Evolutionary conservation across 2,797 vertebrate genomes (phyloP).

Genomic region (Hafferia zeledoni): DNA sequence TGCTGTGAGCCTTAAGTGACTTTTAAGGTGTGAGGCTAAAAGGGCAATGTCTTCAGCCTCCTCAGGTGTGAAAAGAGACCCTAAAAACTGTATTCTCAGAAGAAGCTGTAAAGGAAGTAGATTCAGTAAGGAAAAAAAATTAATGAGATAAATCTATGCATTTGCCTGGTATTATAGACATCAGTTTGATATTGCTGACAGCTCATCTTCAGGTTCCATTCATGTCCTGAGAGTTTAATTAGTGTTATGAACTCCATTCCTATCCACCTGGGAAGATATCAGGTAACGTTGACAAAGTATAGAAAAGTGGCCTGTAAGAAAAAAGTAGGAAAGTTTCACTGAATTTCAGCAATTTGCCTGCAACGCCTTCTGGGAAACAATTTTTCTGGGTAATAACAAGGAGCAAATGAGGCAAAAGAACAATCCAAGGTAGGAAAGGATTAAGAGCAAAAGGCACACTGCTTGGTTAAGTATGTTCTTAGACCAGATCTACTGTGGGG

Average conservation of each 20-base stretch:
- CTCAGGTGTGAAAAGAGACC: not conserved
- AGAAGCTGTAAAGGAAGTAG: not conserved
- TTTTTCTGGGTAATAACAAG: not conserved
- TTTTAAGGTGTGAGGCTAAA: not conserved
- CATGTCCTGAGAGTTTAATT: slow-evolving; percentile 21
- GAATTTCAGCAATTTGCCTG: not conserved
- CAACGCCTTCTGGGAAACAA: not conserved
- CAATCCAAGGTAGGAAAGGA: not conserved
- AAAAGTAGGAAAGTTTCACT: not conserved
- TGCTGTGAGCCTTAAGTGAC: not conserved
- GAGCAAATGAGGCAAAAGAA: not conserved
- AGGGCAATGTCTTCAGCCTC: not conserved
- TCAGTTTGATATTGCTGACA: not conserved
- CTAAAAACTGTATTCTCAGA: not conserved
- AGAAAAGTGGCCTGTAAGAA: not conserved
- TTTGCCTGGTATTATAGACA: not conserved
- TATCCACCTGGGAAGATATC: not conserved
- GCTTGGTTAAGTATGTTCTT: not conserved
- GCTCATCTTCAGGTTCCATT: not conserved
- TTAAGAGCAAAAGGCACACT: not conserved
- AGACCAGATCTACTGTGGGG: not conserved
- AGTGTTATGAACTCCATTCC: not conserved
- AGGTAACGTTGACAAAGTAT: not conserved
- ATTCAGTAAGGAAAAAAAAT: not conserved
- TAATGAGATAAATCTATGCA: not conserved